Percentiles rank a stretch among this genome's conserved stretches.
Evolutionary conservation across 2,797 vertebrate genomes (phyloP).

Genomic region (Nyctalus aviator): DNA sequence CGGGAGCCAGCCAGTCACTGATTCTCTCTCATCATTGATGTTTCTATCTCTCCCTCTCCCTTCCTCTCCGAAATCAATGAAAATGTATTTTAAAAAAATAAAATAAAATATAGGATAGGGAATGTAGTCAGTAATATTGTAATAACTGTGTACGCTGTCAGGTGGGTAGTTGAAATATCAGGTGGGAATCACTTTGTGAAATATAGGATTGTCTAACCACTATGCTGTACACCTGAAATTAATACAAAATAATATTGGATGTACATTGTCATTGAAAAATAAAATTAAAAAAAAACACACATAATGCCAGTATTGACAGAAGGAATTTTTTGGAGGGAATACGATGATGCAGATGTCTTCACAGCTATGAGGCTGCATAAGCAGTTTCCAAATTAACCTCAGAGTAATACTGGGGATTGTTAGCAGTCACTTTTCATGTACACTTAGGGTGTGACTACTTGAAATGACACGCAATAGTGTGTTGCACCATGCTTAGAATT

Average conservation of each 20-base stretch:
- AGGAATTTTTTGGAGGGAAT: slow-evolving; percentile 18
- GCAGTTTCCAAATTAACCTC: not conserved
- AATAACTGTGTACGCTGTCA: not conserved
- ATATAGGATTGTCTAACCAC: not conserved
- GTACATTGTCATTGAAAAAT: not conserved
- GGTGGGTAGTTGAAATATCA: not conserved
- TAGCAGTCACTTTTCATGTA: slow-evolving; percentile 11
- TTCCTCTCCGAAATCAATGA: not conserved
- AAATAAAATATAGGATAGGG: no score
- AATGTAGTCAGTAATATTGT: not conserved
- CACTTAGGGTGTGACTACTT: not conserved
- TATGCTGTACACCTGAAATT: not conserved
- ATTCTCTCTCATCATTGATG: not conserved
- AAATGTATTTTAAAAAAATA: not conserved
- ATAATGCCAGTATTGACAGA: not conserved
- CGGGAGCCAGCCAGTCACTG: not conserved
- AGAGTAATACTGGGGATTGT: not conserved
- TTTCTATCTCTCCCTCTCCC: not conserved
- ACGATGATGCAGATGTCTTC: slow-evolving; percentile 15
- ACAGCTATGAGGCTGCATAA: not conserved
- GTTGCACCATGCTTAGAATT: not conserved
- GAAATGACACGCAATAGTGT: not conserved
- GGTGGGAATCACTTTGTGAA: not conserved
- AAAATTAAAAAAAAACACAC: not conserved
- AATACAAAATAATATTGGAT: not conserved